A percentile compares a stretch with the other conserved stretches of the same genome.
These are phyloP conservation scores for Sarcophaga caerulescens DNA, from an alignment of 2,888 invertebrate genomes.

Conservation along the genomic window DNA sequence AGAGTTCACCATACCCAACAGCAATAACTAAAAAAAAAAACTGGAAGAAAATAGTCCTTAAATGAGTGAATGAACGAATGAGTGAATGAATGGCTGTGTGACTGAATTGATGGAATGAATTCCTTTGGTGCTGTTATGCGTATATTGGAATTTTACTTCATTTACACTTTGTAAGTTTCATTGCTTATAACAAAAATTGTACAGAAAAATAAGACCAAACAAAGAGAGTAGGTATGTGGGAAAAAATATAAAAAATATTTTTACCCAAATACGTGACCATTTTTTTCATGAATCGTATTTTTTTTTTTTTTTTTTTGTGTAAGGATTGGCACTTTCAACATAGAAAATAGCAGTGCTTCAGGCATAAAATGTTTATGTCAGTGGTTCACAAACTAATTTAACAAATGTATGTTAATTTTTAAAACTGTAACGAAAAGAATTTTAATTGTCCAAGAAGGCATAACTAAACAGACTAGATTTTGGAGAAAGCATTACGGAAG, in stretches of 20 bases:
- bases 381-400: slow-evolving; percentile 22
- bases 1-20: no score
- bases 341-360: neutral
- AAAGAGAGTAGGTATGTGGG: neutral
- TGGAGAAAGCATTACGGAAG: no score
- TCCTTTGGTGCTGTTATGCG: slow-evolving; percentile 63
- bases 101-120: slow-evolving; percentile 49
- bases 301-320: slow-evolving; percentile 2
- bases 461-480: no score
- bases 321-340: neutral
- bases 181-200: slow-evolving; percentile 42
- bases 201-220: neutral
- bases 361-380: slow-evolving; percentile 31
- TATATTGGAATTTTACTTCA: slow-evolving; percentile 67
- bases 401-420: no score
- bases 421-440: no score
- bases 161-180: slow-evolving; percentile 63
- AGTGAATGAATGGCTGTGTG: slow-evolving; percentile 13
- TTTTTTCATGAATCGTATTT: slow-evolving; percentile 38
- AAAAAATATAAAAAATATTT: slow-evolving; percentile 49
- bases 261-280: slow-evolving; percentile 65
- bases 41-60: slow-evolving; percentile 18
- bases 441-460: no score
- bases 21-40: neutral
- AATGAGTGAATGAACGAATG: slow-evolving; percentile 40